phyloP scores from a whole-genome alignment of 37 sponge, comb jelly and placozoan genomes.

The Beroe forskalii region DNA sequence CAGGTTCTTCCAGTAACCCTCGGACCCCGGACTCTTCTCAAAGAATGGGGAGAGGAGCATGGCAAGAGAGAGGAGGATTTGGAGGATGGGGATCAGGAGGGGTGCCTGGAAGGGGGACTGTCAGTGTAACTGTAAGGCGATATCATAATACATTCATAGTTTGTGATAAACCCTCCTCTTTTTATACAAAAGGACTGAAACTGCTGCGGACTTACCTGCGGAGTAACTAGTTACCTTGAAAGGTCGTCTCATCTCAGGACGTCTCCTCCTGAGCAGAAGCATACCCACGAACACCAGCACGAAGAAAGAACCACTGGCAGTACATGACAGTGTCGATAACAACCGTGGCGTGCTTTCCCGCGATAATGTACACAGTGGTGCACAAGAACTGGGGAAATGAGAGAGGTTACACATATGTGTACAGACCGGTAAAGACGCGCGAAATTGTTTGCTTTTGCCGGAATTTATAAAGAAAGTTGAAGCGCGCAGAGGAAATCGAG shows the following conservation, averaged over 20 bases:
- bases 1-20: not conserved
- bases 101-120: conserved; percentile 36
- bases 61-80: not conserved
- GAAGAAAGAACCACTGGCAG: conserved; percentile 51
- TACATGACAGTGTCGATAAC: conserved; percentile 55
- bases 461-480: too few relatives aligned
- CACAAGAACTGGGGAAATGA: conserved; percentile 13
- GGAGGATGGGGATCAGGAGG: not conserved
- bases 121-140: too few relatives aligned
- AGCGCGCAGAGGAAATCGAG: too few relatives aligned
- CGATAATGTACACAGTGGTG: conserved; percentile 10
- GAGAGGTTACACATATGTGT: too few relatives aligned
- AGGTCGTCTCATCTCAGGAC: conserved; percentile 58
- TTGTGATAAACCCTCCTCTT: too few relatives aligned
- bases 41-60: conserved; percentile 40
- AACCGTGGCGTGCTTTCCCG: not conserved
- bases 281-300: conserved; percentile 25
- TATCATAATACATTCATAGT: too few relatives aligned
- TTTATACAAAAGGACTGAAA: too few relatives aligned
- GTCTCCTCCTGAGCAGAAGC: not conserved
- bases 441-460: too few relatives aligned
- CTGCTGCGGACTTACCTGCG: too few relatives aligned
- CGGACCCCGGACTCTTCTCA: not conserved
- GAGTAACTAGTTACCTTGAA: conserved; percentile 32
- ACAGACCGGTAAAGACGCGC: too few relatives aligned